Conservation (phyloP, 2,113 vertebrate species). For the Stegastes partitus region DNA sequence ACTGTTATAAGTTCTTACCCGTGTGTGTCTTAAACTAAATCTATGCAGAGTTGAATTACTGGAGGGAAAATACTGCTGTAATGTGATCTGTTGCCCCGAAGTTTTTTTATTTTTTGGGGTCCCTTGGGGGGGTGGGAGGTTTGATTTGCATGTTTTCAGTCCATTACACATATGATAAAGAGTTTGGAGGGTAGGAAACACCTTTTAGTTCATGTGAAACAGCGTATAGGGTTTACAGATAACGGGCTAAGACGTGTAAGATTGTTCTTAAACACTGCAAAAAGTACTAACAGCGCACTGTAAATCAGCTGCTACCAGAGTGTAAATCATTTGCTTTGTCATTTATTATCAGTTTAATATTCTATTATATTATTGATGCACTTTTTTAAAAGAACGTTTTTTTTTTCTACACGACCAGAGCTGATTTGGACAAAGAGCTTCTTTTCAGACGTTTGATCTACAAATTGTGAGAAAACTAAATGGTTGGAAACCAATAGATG, state of each 20-base stretch:
- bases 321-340: slow-evolving; percentile 3
- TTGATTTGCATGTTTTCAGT: slow-evolving; percentile 15
- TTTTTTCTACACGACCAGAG: slow-evolving; percentile 19
- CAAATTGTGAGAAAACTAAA: background rate
- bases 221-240: background rate
- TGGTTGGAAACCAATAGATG: background rate
- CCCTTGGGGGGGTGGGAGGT: too few relatives aligned
- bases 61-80: slow-evolving; percentile 59
- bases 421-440: background rate
- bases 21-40: slow-evolving; percentile 78
- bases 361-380: slow-evolving; percentile 30
- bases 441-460: background rate
- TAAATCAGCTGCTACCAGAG: slow-evolving; percentile 40
- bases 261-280: slow-evolving; percentile 31
- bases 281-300: slow-evolving; percentile 53
- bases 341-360: slow-evolving; percentile 19
- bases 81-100: background rate
- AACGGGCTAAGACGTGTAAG: background rate
- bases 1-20: slow-evolving; percentile 70
- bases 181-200: background rate
- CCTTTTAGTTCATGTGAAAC: background rate
- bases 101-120: slow-evolving; percentile 6
- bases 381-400: slow-evolving; percentile 29
- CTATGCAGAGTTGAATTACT: slow-evolving; percentile 75
- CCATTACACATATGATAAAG: background rate